phyloP scores from a whole-genome alignment of 2,113 vertebrate species.

The Ameiurus melas region DNA sequence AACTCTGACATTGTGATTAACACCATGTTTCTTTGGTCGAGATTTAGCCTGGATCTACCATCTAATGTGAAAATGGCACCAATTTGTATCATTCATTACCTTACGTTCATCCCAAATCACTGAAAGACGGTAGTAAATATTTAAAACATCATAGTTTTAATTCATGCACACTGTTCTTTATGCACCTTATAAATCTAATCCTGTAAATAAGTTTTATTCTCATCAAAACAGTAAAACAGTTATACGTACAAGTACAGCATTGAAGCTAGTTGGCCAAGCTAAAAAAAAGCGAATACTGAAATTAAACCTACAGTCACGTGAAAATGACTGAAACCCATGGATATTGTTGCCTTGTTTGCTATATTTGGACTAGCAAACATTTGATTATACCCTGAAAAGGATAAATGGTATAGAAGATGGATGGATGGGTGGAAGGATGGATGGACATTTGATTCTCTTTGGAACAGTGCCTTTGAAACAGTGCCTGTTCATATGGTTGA shows the following conservation, averaged over 20 bases:
- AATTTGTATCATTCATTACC: not conserved
- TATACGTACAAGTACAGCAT: not conserved
- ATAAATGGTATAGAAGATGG: no score
- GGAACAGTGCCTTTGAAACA: no score
- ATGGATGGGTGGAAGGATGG: no score
- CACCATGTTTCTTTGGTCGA: not conserved
- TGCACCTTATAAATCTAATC: not conserved
- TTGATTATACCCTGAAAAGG: no score
- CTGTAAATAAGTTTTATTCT: not conserved
- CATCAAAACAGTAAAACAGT: not conserved
- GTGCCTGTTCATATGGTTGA: no score
- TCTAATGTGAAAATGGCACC: not conserved
- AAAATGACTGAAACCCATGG: no score
- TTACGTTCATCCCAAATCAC: not conserved
- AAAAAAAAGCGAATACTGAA: not conserved
- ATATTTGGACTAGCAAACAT: no score
- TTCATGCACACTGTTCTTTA: not conserved
- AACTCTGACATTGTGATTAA: slow-evolving; percentile 11
- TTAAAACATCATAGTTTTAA: not conserved
- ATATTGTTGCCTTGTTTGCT: no score
- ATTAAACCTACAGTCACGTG: not conserved
- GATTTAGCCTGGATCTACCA: not conserved
- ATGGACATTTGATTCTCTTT: no score
- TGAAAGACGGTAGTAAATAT: not conserved
- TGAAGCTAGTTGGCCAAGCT: not conserved